Evolutionary conservation across 2,113 vertebrate species (phyloP), one percentile per base, ranked within the genome.

Genomic region (Megatriorchis doriae): DNA sequence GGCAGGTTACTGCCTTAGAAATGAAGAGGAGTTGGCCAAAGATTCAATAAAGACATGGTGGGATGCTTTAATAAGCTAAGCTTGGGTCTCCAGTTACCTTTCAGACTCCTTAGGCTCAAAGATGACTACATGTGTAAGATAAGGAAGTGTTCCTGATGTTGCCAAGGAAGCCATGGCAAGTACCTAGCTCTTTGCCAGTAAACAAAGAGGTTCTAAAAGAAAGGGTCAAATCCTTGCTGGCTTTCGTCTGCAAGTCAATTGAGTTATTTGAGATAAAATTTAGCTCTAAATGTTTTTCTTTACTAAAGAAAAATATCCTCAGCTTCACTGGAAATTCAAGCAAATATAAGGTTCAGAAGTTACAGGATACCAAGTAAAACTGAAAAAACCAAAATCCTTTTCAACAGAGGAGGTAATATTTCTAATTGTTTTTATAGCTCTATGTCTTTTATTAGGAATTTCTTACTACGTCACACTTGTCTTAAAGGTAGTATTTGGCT

Each of bases 1-100:
- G 66, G 27, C 38, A 95, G 32, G 80, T 92, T 83, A 93, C 42
- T 81, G 84, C 82, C 79, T 91, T 73, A 83, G 31, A 96, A 95
- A 92, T 81, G 19, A 34, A 94, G 40, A 94, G 11, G n/a, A 84
- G 14, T 74, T 96, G 74, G 66, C 13, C 74, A 91, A 81, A 87
- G 75, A 90, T 88, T 92, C 59, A 67, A 42, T 59, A 71, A 84
- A 93, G 42, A 81, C 48, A 22, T 36, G 31, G 5, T n/a, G 16
- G 9, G 34, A 77, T 74, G 23, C 9, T 43, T 91, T 86, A 72
- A 61, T 72, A 89, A 84, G 40, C 27, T 82, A 38, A 63, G 15
- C 11, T 43, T 90, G 13, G 15, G 6, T 77, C 19, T 91, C 20
- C 81, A 81, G 34, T 80, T 71, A 86, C 73, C 45, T 94, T 78